Evolutionary conservation across 2,797 vertebrate genomes (phyloP), one percentile per base, ranked within the genome.

Genomic region (Mormyrops boulengeri): DNA sequence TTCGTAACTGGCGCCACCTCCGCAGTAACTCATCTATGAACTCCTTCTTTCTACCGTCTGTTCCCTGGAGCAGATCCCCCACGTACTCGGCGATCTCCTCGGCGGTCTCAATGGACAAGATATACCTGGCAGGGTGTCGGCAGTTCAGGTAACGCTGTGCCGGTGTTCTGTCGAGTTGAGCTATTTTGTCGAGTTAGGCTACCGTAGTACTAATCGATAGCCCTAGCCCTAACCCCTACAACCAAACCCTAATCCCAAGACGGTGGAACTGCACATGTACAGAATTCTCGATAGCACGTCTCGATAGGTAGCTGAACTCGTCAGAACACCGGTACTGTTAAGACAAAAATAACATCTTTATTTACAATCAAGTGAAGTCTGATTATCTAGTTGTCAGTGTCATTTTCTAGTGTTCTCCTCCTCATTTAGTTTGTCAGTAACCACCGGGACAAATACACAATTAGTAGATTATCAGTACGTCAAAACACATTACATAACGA

Each of bases 11-110:
- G 91, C 92, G 94, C 98, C 97, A 99, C 90, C 95, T 94, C 82
- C 89, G 87, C 91, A 99, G 93, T 34, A 99, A 95, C 2, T 99
- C 98, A 1, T 98, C 96, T 50, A 98, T 97, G 90, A 99, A 99
- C 38, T 91, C 92, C 14, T 95, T 93, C 92, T 97, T 99, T 87
- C 92, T 95, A 12, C 97, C 98, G 0, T 98, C 97, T 0, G 96
- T 97, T 69, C 98, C 98, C 91, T 99, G 98, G 19, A 99, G 93
- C 3, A 99, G 97, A 91, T 99, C 98, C 12, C 96, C 93, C 1
- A 99, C 95, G 1, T 99, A 99, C 86, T 99, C 98, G 80, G 96
- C 96, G 60, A 99, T 97, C 94, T 99, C 98, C 0, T 99, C 98
- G 30, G 95, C 95, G 0, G 93, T 96, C 9, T 97, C 96, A 87